phyloP scores from a whole-genome alignment of 2,113 vertebrate genomes.

The Camarhynchus parvulus region DNA sequence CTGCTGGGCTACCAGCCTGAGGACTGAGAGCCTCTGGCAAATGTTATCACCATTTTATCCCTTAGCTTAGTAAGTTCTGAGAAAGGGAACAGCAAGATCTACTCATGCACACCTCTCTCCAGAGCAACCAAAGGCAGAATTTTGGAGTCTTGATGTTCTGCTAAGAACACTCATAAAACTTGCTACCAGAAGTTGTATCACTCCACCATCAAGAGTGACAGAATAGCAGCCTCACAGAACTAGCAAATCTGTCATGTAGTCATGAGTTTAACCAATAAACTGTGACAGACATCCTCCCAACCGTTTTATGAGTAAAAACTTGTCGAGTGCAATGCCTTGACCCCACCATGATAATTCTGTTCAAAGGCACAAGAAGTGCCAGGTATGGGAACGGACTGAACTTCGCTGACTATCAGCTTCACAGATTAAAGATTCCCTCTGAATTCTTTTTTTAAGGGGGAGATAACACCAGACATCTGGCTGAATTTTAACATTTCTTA shows the following conservation, averaged over 20 bases:
- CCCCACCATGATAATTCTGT: background rate
- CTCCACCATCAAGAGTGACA: background rate
- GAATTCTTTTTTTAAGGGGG: background rate
- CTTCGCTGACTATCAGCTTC: background rate
- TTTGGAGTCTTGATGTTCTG: background rate
- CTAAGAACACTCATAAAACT: background rate
- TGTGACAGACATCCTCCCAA: background rate
- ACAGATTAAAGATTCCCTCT: background rate
- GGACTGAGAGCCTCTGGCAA: background rate
- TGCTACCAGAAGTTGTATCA: background rate
- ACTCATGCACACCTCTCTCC: background rate
- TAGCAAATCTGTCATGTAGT: background rate
- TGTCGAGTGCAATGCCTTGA: background rate
- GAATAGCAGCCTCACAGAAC: background rate
- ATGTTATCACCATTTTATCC: background rate
- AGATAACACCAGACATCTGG: constrained; percentile 46
- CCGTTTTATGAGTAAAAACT: background rate
- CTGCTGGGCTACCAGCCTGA: background rate
- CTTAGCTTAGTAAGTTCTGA: background rate
- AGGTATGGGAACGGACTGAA: background rate
- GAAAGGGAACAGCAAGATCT: background rate
- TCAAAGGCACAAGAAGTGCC: background rate
- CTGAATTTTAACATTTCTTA: constrained; percentile 47
- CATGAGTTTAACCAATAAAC: background rate
- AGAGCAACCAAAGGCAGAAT: background rate